Evolutionary conservation across 2,113 vertebrate species (phyloP).

Genomic region (Excalfactoria chinensis): DNA sequence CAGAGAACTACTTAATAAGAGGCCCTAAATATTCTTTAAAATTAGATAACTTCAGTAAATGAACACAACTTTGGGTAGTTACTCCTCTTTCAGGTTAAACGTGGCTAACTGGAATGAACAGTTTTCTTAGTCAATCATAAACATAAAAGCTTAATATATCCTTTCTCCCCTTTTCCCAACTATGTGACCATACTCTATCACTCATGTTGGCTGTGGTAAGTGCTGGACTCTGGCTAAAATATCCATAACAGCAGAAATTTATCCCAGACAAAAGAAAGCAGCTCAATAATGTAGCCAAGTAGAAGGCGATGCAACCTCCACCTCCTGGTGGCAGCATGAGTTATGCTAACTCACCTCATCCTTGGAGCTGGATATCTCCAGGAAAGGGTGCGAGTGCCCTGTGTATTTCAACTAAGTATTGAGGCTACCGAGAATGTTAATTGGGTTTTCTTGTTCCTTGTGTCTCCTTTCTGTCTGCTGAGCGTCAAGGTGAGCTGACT

Average conservation of each 20-base stretch:
- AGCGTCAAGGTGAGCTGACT: background rate
- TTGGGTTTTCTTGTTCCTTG: background rate
- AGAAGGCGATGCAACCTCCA: background rate
- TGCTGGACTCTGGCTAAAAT: background rate
- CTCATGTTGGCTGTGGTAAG: background rate
- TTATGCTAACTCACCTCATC: background rate
- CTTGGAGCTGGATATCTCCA: background rate
- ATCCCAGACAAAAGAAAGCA: background rate
- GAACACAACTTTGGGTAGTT: background rate
- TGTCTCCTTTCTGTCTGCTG: background rate
- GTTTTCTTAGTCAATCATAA: background rate
- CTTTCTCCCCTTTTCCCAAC: background rate
- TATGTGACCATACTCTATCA: background rate
- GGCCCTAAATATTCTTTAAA: background rate
- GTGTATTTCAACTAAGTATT: background rate
- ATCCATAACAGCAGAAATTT: background rate
- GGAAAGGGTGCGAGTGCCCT: fast-evolving
- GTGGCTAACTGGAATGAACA: background rate
- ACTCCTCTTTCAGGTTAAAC: background rate
- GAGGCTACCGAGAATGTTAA: background rate
- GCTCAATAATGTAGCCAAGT: fast-evolving
- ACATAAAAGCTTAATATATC: background rate
- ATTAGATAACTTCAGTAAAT: background rate
- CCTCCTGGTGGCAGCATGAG: slow-evolving; percentile 37
- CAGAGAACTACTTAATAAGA: background rate